phyloP scores from a whole-genome alignment of 2,888 invertebrate genomes.

The Brassicogethes aeneus region DNA sequence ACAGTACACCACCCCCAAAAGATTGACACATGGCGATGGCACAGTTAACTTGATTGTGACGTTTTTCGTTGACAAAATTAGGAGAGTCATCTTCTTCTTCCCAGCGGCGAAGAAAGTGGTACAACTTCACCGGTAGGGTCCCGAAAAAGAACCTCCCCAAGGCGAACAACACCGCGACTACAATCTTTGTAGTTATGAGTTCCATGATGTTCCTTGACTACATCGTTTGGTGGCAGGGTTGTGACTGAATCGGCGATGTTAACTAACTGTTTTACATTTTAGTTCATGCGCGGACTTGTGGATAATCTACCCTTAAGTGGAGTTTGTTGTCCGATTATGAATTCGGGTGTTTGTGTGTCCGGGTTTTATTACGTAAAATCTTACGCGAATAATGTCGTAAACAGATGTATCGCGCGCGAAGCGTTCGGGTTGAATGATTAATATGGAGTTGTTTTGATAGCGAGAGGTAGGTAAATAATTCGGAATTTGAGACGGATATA shows the following conservation, averaged over 20 bases:
- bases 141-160: constrained; percentile 43
- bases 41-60: constrained; percentile 32
- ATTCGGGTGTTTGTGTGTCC: too few species aligned
- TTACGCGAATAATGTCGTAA: too few species aligned
- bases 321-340: not conserved
- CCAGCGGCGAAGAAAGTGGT: constrained; percentile 34
- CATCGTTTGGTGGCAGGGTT: constrained; percentile 9
- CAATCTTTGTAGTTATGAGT: constrained; percentile 39
- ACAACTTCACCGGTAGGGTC: constrained; percentile 44
- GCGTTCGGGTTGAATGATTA: too few species aligned
- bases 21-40: constrained; percentile 38
- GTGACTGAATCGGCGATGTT: constrained; percentile 5
- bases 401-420: too few species aligned
- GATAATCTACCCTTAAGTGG: constrained; percentile 3
- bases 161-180: constrained; percentile 42
- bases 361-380: too few species aligned
- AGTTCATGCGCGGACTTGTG: not conserved
- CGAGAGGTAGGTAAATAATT: too few species aligned
- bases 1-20: constrained; percentile 49
- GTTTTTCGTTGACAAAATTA: constrained; percentile 29
- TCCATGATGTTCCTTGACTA: constrained; percentile 29
- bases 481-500: too few species aligned
- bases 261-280: not conserved
- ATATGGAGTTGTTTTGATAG: too few species aligned
- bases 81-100: constrained; percentile 29